A percentile compares a stretch with the other conserved stretches of the same genome.
Evolutionary conservation across 2,797 vertebrate genomes (phyloP).

Genomic region (Fistularia commersonii): DNA sequence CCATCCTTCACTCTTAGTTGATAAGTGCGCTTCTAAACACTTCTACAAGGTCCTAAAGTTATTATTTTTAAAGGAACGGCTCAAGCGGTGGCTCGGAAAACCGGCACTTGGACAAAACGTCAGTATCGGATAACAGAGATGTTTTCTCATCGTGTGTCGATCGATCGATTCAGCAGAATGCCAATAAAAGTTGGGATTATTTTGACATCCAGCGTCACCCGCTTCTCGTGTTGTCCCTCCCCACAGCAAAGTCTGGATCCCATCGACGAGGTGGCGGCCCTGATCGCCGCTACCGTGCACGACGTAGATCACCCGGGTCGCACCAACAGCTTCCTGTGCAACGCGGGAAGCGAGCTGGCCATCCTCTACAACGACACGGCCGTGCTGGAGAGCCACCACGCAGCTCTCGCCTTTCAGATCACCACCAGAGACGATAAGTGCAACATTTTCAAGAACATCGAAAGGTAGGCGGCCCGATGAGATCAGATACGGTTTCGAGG

Average conservation of each 20-base stretch:
- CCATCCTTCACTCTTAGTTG: too few species aligned
- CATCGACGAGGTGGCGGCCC: slow-evolving; percentile 87
- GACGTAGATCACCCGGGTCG: slow-evolving; percentile 95
- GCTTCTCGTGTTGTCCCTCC: slow-evolving; percentile 1
- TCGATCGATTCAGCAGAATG: neutral
- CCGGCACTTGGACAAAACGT: too few species aligned
- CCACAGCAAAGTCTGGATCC: slow-evolving; percentile 91
- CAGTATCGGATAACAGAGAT: too few species aligned
- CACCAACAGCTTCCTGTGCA: slow-evolving; percentile 96
- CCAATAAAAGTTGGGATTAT: neutral
- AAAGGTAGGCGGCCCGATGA: slow-evolving; percentile 75
- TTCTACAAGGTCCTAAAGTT: too few species aligned
- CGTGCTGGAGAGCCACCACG: slow-evolving; percentile 93
- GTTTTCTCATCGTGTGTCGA: too few species aligned
- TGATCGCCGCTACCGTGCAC: slow-evolving; percentile 92
- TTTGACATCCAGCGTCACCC: neutral
- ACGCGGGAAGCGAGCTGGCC: slow-evolving; percentile 89
- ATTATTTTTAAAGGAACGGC: too few species aligned
- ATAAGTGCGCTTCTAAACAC: too few species aligned
- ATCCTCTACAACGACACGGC: slow-evolving; percentile 93
- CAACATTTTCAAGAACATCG: slow-evolving; percentile 97
- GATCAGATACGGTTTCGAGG: neutral
- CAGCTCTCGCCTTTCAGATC: slow-evolving; percentile 94
- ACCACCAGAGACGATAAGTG: slow-evolving; percentile 87
- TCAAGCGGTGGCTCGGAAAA: too few species aligned